phyloP scores from a whole-genome alignment of 2,797 vertebrate genomes.

The Gouania willdenowi region DNA sequence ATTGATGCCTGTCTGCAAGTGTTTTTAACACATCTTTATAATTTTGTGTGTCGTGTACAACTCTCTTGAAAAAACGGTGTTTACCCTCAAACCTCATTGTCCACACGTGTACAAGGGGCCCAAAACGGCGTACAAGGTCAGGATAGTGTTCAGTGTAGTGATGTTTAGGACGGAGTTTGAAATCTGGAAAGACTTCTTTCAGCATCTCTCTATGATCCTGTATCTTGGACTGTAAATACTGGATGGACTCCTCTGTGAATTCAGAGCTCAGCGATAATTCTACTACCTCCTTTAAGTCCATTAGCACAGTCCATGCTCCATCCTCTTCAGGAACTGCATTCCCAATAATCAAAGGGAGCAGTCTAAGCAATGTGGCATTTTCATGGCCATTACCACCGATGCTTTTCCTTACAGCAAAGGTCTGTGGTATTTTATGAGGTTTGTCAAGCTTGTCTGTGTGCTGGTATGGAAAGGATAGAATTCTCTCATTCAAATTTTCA shows the following conservation, averaged over 20 bases:
- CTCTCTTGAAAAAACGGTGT: not conserved
- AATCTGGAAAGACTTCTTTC: not conserved
- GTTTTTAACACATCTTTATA: constrained; percentile 10
- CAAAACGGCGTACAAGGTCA: not conserved
- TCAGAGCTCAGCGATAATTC: not conserved
- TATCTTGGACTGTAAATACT: not conserved
- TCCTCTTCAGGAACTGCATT: not conserved
- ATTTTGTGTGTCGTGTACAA: not conserved
- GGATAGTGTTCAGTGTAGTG: not conserved
- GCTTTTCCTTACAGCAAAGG: not conserved
- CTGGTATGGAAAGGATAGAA: constrained; percentile 1
- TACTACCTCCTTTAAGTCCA: constrained; percentile 5
- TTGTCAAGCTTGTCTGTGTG: not conserved
- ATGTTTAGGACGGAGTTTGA: not conserved
- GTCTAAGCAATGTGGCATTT: not conserved
- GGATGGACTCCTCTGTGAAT: not conserved
- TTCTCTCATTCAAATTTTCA: not conserved
- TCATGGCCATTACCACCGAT: too few species aligned
- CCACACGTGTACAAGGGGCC: too few species aligned
- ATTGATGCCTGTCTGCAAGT: not conserved
- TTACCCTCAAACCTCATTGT: too few species aligned
- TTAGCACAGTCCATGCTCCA: not conserved
- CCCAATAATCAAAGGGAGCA: not conserved
- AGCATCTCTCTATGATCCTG: not conserved
- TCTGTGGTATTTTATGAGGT: not conserved